These are phyloP conservation scores for Neosilurus hyrtlii DNA, from an alignment of 2,797 vertebrate genomes.

Conservation along the genomic window DNA sequence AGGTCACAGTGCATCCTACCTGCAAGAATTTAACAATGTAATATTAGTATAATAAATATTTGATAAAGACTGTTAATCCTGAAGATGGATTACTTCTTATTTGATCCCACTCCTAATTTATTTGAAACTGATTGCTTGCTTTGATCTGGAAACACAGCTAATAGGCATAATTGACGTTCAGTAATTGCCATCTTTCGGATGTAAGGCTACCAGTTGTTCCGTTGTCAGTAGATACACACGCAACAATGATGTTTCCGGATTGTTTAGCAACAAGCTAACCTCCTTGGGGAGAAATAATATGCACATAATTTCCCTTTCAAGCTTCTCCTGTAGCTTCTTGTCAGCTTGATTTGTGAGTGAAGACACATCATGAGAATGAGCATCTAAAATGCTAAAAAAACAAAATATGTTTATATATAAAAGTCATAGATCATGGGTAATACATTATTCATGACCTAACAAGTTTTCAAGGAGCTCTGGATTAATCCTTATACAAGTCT, in stretches of 20 bases:
- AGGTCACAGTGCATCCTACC: neutral
- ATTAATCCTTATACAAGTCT: neutral
- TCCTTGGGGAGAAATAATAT: constrained; percentile 35
- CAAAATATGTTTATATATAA: neutral
- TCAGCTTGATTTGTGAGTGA: constrained; percentile 6
- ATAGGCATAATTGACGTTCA: constrained; percentile 36
- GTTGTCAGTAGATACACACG: constrained; percentile 27
- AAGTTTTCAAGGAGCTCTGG: neutral
- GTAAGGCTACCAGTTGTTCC: constrained; percentile 28
- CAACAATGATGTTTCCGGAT: neutral
- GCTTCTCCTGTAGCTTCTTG: constrained; percentile 25
- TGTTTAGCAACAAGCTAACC: constrained; percentile 21
- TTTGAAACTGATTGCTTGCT: constrained; percentile 37
- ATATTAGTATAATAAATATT: constrained; percentile 23
- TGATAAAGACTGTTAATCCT: constrained; percentile 3
- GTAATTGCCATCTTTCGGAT: constrained; percentile 35
- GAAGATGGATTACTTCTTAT: constrained; percentile 28
- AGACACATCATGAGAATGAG: neutral
- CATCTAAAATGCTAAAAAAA: no score
- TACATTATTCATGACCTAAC: neutral
- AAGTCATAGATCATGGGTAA: neutral
- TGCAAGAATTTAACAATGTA: constrained; percentile 18
- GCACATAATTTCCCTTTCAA: constrained; percentile 30
- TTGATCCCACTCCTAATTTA: neutral
- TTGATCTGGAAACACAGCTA: constrained; percentile 38